Percentiles rank a stretch among this genome's conserved stretches.
phyloP scores from a whole-genome alignment of 2,113 vertebrate genomes.

The Odontophorus gujanensis region DNA sequence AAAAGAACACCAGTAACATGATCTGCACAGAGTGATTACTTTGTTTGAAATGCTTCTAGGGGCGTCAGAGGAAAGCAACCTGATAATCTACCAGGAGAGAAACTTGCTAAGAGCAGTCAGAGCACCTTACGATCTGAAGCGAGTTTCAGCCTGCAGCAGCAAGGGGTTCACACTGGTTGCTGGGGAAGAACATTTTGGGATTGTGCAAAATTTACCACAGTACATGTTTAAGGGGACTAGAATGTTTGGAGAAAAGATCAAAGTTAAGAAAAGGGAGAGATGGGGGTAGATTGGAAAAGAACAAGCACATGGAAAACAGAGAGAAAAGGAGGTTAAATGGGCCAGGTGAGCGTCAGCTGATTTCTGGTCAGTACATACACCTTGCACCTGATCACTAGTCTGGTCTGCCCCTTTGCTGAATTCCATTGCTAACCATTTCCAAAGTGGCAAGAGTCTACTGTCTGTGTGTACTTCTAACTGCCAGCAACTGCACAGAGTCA shows the following conservation, averaged over 20 bases:
- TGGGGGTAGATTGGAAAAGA: fast-evolving
- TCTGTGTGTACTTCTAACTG: background rate
- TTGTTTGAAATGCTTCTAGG: background rate
- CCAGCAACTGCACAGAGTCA: background rate
- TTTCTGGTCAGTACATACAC: background rate
- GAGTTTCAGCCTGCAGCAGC: background rate
- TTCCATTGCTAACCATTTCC: background rate
- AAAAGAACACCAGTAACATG: background rate
- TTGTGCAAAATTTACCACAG: fast-evolving
- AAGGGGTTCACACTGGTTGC: background rate
- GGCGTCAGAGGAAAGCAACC: background rate
- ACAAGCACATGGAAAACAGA: background rate
- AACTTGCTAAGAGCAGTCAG: background rate
- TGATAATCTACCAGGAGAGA: background rate
- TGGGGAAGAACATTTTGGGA: background rate
- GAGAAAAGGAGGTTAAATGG: fast-evolving
- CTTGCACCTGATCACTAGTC: background rate
- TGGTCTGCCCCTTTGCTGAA: background rate
- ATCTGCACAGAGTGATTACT: background rate
- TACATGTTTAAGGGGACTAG: background rate
- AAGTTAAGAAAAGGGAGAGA: background rate
- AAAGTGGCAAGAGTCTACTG: background rate
- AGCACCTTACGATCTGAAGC: background rate
- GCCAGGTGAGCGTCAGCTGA: background rate
- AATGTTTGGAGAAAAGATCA: background rate